These are phyloP conservation scores for Rotaria macrura DNA, from an alignment of 2,888 invertebrate genomes.

Conservation along the genomic window DNA sequence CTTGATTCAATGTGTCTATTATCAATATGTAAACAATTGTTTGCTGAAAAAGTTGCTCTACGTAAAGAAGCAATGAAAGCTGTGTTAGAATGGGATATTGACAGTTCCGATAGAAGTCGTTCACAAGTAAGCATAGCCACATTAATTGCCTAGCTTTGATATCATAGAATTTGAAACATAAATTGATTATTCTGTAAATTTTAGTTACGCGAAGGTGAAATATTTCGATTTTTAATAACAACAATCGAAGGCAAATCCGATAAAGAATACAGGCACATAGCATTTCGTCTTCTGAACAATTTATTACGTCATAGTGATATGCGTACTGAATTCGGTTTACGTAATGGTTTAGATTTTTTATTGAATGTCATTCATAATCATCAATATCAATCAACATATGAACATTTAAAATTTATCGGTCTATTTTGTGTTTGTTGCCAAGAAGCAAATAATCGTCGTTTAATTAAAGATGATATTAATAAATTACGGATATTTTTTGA, in stretches of 20 bases:
- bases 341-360: neutral
- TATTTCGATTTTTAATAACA: neutral
- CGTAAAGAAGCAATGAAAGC: slow-evolving; percentile 21
- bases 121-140: slow-evolving; percentile 12
- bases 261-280: slow-evolving; percentile 9
- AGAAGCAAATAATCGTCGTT: neutral
- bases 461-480: neutral
- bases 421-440: slow-evolving; percentile 17
- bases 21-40: slow-evolving; percentile 9
- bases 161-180: neutral
- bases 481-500: neutral
- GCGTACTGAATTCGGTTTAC: neutral
- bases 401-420: neutral
- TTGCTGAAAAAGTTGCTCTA: neutral
- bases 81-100: slow-evolving; percentile 6
- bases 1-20: neutral
- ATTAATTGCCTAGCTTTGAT: too few species aligned
- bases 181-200: neutral
- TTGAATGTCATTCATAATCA: neutral
- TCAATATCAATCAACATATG: neutral
- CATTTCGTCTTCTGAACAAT: slow-evolving; percentile 2
- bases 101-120: neutral
- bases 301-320: neutral
- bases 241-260: neutral
- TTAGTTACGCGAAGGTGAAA: slow-evolving; percentile 11